phyloP scores from a whole-genome alignment of 2,113 vertebrate species.

The Oryzias curvinotus region DNA sequence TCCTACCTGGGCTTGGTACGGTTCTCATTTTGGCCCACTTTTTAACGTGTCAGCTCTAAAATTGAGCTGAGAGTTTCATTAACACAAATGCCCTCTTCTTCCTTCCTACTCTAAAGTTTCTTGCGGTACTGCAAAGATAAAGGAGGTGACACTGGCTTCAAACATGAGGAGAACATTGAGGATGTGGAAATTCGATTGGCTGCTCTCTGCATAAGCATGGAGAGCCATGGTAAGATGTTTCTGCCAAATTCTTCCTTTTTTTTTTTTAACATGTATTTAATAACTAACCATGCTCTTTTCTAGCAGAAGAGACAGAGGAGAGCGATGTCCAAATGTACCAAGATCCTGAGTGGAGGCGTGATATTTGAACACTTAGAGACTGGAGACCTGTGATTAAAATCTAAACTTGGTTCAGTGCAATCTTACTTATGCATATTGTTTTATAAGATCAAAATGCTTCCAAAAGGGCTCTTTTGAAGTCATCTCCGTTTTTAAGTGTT shows the following conservation, averaged over 20 bases:
- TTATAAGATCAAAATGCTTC: too few relatives aligned
- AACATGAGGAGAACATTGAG: constrained; percentile 22
- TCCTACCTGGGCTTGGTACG: constrained; percentile 81
- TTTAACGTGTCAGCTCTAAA: not conserved
- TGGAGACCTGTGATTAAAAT: not conserved
- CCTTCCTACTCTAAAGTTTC: constrained; percentile 71
- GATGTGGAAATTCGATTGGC: constrained; percentile 33
- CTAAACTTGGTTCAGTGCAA: not conserved
- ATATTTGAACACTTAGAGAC: constrained; percentile 52
- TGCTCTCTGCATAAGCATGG: constrained; percentile 37
- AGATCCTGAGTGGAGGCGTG: constrained; percentile 75
- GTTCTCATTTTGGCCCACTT: not conserved
- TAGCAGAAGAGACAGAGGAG: constrained; percentile 48
- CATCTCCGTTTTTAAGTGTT: too few relatives aligned
- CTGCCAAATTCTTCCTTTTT: not conserved
- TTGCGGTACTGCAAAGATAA: constrained; percentile 81
- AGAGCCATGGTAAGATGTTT: constrained; percentile 56
- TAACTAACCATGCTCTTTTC: not conserved
- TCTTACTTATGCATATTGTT: too few relatives aligned
- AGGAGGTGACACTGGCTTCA: constrained; percentile 72
- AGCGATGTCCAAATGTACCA: constrained; percentile 58
- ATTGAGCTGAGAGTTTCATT: not conserved
- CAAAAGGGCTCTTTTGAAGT: too few relatives aligned
- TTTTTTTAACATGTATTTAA: not conserved
- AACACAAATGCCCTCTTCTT: not conserved